Evolutionary conservation across 2,797 vertebrate species (phyloP), one percentile per base, ranked within the genome.

Genomic region (Enteromius mattozi): DNA sequence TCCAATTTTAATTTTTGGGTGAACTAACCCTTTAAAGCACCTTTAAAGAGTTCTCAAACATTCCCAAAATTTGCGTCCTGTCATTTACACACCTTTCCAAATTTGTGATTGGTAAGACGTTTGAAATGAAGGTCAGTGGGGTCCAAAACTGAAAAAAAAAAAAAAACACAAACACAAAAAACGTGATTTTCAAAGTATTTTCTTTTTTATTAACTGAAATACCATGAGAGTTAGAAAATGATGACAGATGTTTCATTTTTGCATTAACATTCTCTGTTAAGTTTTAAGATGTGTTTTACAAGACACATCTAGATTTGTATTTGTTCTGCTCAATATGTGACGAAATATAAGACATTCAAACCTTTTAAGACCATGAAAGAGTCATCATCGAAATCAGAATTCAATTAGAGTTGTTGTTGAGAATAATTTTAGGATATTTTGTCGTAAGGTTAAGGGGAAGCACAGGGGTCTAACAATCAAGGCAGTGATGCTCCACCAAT

Each of bases 401-500:
- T 69, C 78, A 84, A 82, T 78, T 72, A 59, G 78, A 17, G 47
- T 16, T 21, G 45, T 8, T 78, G 85, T 72, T 35, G 1, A 65
- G 68, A 86, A 70, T 82, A 76, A 88, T 87, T 83, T 78, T 49
- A 63, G 13, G 77, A 74, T 71, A 14, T 49, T 66, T 45, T 75
- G 66, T 63, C 37, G 4, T 54, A 37, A 69, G 27, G 40, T 80
- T 35, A 49, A 37, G 80, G n/a, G 68, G 2, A 78, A 69, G 71
- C 45, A 70, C 63, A 59, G 68, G 78, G 74, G 68, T 84, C 75
- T 47, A 61, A 69, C 66, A 86, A 82, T 86, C 77, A 69, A 80
- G 76, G 54, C 59, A 81, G n/a, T 6, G 8, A 61, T 65, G 80
- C 49, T 45, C 66, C 61, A 54, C 19, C 65, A 63, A 80, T 80